A percentile compares a stretch with the other conserved stretches of the same genome.
Conservation (phyloP, 2,888 invertebrate species). For the Leptodirus hochenwartii region DNA sequence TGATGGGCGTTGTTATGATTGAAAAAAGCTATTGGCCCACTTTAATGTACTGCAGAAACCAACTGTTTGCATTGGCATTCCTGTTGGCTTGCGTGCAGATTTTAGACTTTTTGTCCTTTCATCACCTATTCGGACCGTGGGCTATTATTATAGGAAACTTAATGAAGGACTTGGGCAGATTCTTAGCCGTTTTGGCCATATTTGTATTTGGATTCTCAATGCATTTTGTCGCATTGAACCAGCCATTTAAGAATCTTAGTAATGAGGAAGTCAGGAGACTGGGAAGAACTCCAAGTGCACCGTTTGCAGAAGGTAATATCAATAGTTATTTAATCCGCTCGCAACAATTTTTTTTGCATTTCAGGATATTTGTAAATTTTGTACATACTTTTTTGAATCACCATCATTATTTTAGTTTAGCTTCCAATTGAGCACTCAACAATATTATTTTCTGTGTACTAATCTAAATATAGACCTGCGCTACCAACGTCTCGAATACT, state of each 20-base stretch:
- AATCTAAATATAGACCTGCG: not conserved
- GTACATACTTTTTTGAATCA: slow-evolving; percentile 1
- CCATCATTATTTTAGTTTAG: slow-evolving; percentile 1
- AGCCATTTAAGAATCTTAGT: slow-evolving; percentile 63
- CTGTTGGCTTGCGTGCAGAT: slow-evolving; percentile 95
- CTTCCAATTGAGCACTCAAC: not conserved
- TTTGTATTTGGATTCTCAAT: slow-evolving; percentile 98
- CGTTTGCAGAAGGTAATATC: slow-evolving; percentile 54
- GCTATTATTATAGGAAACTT: slow-evolving; percentile 96
- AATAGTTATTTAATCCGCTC: slow-evolving; percentile 4
- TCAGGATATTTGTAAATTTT: no score
- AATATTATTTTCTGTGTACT: not conserved
- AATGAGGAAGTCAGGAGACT: slow-evolving; percentile 41
- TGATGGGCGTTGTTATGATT: slow-evolving; percentile 55
- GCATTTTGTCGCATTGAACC: slow-evolving; percentile 90
- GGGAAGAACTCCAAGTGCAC: slow-evolving; percentile 26
- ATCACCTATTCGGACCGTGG: slow-evolving; percentile 99
- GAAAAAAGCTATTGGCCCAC: slow-evolving; percentile 62
- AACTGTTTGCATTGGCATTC: slow-evolving; percentile 89
- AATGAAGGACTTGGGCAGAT: slow-evolving; percentile 87
- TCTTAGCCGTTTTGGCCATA: slow-evolving; percentile 91
- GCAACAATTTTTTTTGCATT: not conserved
- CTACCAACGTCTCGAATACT: not conserved
- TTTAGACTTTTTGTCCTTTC: slow-evolving; percentile 93
- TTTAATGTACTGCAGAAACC: slow-evolving; percentile 86